Base-by-base conservation (phyloP, 1,140 invertebrate genomes). In the Pristionchus pacificus region DNA sequence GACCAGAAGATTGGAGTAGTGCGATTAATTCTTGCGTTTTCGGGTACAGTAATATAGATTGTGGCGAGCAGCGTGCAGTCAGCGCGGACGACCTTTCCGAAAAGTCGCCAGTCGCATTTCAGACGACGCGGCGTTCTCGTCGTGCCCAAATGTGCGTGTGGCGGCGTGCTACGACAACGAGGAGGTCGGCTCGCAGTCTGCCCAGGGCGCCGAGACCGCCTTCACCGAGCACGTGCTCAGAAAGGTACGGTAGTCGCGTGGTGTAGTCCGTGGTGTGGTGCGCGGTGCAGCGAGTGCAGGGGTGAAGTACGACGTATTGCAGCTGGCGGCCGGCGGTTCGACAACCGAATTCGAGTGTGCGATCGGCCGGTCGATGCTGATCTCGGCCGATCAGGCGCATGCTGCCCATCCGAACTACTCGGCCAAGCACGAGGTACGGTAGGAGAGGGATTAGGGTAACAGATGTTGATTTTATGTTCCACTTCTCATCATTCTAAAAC, bases 111-210 rank as follows among this genome's bases (percentile, higher is more conserved):
- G n/a, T n/a, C n/a, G n/a, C n/a, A n/a, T n/a, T n/a, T n/a, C 38
- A 49, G 19, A 49, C 38, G 74, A 78, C 3, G 58, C 62, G 2
- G 24, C 49, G 2, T 70, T 83, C 28, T 66, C 75, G 3, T 25
- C 55, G 2, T 87, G 88, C 49, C 58, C 81, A 33, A 85, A 85
- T 65, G 78, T 87, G 49, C 77, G 87, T n/a, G 79, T 87, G 70
- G 85, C 86, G 29, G 84, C 84, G 68, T 81, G 87, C 58, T 88
- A 85, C 80, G 87, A 87, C 70, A 86, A 87, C 76, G 87, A 87
- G 77, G 87, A 87, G 81, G 60, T 78, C 59, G 71, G 71, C 49
- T 73, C 71, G 2, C 29, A 62, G 24, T 68, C 71, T 15, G 60
- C 60, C 3, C 61, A 63, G 59, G 79, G 79, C 32, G 86, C 86